Percentiles rank a stretch among this genome's conserved stretches.
These are phyloP conservation scores for Atrichornis clamosus DNA, from an alignment of 2,113 vertebrate species.

Conservation along the genomic window DNA sequence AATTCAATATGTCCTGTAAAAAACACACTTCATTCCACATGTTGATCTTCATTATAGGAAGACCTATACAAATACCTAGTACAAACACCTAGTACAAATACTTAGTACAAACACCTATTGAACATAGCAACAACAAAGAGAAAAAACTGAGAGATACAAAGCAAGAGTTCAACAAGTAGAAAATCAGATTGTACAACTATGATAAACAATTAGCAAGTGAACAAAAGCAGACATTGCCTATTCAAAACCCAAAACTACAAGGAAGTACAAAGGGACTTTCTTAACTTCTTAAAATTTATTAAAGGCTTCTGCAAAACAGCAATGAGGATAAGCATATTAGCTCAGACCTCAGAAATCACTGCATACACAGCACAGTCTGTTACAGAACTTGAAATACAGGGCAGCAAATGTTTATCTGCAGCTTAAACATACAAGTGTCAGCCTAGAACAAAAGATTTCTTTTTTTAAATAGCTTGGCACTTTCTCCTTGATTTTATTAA, in stretches of 20 bases:
- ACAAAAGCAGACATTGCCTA: background rate
- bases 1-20: background rate
- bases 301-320: constrained; percentile 27
- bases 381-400: background rate
- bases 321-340: background rate
- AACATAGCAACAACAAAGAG: background rate
- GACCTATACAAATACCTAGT: background rate
- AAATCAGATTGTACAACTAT: background rate
- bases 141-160: background rate
- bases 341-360: background rate
- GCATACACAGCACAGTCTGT: background rate
- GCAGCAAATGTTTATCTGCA: background rate
- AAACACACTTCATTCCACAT: background rate
- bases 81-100: background rate
- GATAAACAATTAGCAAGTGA: background rate
- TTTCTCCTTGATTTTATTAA: background rate
- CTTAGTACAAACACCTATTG: background rate
- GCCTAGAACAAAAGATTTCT: background rate
- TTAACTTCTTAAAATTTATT: constrained; percentile 24
- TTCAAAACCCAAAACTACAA: background rate
- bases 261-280: constrained; percentile 35
- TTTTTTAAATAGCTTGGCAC: background rate
- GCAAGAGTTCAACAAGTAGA: background rate
- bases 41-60: background rate
- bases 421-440: background rate